Evolutionary conservation across 2,797 vertebrate genomes (phyloP).

Genomic region (Rhadinocentrus ornatus): DNA sequence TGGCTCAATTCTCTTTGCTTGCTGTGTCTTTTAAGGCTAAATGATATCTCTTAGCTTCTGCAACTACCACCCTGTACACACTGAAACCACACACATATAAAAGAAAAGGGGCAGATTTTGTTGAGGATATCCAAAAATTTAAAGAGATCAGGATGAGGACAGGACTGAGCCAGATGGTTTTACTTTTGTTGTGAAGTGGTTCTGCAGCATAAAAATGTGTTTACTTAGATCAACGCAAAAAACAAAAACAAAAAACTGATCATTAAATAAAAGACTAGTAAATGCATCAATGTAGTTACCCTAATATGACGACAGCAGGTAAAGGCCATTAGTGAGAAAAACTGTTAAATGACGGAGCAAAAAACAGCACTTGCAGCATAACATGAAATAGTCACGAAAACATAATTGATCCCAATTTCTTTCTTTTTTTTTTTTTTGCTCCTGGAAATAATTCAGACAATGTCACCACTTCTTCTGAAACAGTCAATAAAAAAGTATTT

Average conservation of each 20-base stretch:
- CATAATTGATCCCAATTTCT: not conserved
- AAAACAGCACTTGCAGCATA: not conserved
- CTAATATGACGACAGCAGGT: not conserved
- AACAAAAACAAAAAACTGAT: not conserved
- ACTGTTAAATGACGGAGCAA: not conserved
- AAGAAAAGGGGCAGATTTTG: not conserved
- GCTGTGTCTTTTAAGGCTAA: slow-evolving; percentile 30
- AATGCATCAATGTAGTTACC: not conserved
- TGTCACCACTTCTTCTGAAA: not conserved
- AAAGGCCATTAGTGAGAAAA: not conserved
- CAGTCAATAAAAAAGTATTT: too few species aligned
- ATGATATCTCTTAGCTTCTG: slow-evolving; percentile 16
- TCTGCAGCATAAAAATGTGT: not conserved
- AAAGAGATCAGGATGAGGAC: not conserved
- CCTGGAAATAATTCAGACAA: not conserved
- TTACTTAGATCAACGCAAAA: not conserved
- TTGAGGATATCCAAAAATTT: not conserved
- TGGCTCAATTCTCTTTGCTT: slow-evolving; percentile 28
- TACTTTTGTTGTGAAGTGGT: not conserved
- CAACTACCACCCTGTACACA: not conserved
- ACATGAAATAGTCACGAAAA: not conserved
- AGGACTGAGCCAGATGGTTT: not conserved
- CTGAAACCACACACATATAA: slow-evolving; percentile 1
- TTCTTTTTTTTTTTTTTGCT: too few species aligned
- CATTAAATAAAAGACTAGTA: not conserved